Evolutionary conservation across 1,140 invertebrate genomes (phyloP), one percentile per base, ranked within the genome.

Genomic region (Hermatobates lingyangjiaoensis): DNA sequence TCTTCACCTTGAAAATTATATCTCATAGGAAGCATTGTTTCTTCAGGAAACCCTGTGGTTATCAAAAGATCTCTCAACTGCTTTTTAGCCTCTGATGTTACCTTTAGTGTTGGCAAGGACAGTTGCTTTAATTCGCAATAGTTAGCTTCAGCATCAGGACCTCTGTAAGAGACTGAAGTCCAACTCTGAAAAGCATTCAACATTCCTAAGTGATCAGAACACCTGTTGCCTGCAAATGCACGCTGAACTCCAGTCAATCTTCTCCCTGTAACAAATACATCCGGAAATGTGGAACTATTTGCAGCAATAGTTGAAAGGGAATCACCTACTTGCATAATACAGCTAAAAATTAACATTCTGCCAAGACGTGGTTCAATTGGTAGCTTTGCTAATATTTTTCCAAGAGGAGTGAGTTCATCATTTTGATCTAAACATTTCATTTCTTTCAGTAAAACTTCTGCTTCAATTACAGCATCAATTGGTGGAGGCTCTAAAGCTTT

Each of bases 401-500:
- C 92, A 1, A 95, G 70, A 0, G 90, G 85, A 0, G 91, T 92
- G 25, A 97, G 64, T 48, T 89, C 83, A 62, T 93, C 88, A 50
- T 80, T 74, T 1, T 63, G 58, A 64, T 93, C 86, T 56, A 97
- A 68, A 60, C 89, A 92, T 61, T 88, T 86, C 77, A 93, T 81
- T 63, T 91, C 87, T 64, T 69, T 67, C 1, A 76, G 60, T 55
- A 74, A 51, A 0, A 80, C 77, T 68, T 94, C 85, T 0, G 91
- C 89, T 66, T 90, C 85, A 52, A 93, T 88, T 1, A 96, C 86
- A 39, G 91, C 88, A 66, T 93, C 88, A 56, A 93, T 77, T 14
- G 90, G 90, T 34, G 92, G 92, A 1, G 90, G 87, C 64, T 95
- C 86, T 38, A 94, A 82, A 0, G 90, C 90, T 69, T 95, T 95